Base-by-base conservation (phyloP, 2,888 invertebrate genomes). In the Brachyptera putata region DNA sequence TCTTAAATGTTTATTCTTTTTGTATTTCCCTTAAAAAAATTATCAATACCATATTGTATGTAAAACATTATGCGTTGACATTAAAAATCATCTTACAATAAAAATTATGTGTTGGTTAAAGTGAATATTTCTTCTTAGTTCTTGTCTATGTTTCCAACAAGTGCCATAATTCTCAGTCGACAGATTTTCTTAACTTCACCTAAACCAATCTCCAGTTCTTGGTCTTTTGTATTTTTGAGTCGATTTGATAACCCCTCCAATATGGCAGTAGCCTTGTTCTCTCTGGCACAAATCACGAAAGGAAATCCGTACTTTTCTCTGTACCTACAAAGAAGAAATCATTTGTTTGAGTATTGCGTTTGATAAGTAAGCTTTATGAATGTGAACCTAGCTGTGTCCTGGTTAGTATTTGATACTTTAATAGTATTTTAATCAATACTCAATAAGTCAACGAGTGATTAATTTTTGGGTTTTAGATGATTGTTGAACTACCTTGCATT, bases 121-220 rank as follows among this genome's bases (percentile, higher is more conserved):
- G 5, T 30, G 34, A 37, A 3, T n/a, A n/a, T n/a, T n/a, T n/a
- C n/a, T n/a, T n/a, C n/a, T n/a, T 37, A 37, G 37, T 5, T 37
- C 2, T 11, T 3, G 3, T 5, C 3, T 37, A 13, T 14, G 9
- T 18, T 3, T 41, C 2, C 7, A 41, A 68, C 0, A 81, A 76
- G 73, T 66, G 82, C 80, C 21, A 76, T 69, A 60, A 86, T 79
- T 65, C 85, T 76, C 25, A 84, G 71, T 67, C 76, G 79, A 67
- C 82, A 81, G 64, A 86, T 86, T 74, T 86, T 86, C 71, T 85
- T 85, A 0, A 86, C 84, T 76, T 86, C 85, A 60, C 78, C 76
- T 46, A 85, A 80, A 18, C 82, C 83, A 41, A 72, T 79, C 1
- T 69, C 68, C 1, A 85, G 73, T 75, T 87, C 86, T 50, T 75